Conservation (phyloP, 2,797 vertebrate genomes). For the Acomys russatus region DNA sequence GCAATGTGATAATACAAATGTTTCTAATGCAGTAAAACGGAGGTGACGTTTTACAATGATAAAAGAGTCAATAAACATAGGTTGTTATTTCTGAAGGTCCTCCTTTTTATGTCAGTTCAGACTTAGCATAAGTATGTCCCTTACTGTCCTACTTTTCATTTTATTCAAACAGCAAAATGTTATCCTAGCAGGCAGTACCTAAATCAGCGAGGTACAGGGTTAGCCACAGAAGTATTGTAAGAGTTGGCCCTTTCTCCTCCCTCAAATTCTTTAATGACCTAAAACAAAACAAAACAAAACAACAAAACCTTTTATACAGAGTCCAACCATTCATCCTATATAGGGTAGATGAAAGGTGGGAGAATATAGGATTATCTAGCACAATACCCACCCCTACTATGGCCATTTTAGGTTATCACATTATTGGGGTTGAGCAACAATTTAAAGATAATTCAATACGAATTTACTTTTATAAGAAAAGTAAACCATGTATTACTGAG, state of each 20-base stretch:
- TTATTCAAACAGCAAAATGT: constrained; percentile 29
- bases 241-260: not conserved
- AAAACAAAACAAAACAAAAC: not conserved
- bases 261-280: not conserved
- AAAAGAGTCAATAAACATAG: not conserved
- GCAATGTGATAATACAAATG: not conserved
- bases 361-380: not conserved
- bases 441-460: not conserved
- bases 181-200: not conserved
- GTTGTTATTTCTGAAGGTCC: constrained; percentile 21
- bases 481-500: not conserved
- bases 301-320: not conserved
- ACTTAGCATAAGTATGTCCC: constrained; percentile 13
- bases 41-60: not conserved
- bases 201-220: not conserved
- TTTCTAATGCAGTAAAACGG: not conserved
- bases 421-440: not conserved
- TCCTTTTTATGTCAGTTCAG: constrained; percentile 5
- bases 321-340: not conserved
- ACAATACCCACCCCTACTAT: not conserved
- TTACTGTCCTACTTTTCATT: not conserved
- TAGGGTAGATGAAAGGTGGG: not conserved
- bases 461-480: not conserved
- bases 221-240: not conserved
- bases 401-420: not conserved